Evolutionary conservation across 2,888 invertebrate species (phyloP).

Genomic region (Sarcophaga carnaria): DNA sequence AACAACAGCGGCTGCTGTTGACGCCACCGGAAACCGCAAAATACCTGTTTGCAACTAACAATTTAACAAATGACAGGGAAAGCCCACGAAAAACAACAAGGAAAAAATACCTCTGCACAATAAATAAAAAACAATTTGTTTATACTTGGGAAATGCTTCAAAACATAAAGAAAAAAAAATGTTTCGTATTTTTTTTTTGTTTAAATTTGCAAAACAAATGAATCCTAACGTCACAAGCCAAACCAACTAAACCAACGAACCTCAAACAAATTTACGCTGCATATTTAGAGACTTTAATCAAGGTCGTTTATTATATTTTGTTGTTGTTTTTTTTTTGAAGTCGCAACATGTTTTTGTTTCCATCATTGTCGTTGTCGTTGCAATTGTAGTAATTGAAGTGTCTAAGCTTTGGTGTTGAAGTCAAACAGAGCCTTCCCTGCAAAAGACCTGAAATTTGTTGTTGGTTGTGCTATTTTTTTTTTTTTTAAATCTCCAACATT

Average conservation of each 20-base stretch:
- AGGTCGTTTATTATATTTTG: constrained; percentile 28
- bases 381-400: constrained; percentile 47
- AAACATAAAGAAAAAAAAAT: background rate
- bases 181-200: background rate
- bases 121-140: constrained; percentile 17
- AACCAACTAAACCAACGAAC: background rate
- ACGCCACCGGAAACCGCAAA: constrained; percentile 63
- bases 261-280: constrained; percentile 39
- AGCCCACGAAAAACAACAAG: constrained; percentile 26
- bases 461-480: constrained; percentile 7
- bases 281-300: constrained; percentile 48
- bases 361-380: background rate
- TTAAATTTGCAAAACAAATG: constrained; percentile 25
- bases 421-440: background rate
- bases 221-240: background rate
- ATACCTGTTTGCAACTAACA: constrained; percentile 66
- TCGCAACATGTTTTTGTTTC: background rate
- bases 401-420: constrained; percentile 6
- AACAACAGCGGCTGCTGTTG: constrained; percentile 19
- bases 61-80: constrained; percentile 63
- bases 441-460: constrained; percentile 21
- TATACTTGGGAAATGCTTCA: constrained; percentile 28
- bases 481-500: constrained; percentile 11
- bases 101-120: background rate
- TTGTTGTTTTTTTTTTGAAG: background rate